Base-by-base conservation (phyloP, 2,113 vertebrate species). In the Ictalurus punctatus region DNA sequence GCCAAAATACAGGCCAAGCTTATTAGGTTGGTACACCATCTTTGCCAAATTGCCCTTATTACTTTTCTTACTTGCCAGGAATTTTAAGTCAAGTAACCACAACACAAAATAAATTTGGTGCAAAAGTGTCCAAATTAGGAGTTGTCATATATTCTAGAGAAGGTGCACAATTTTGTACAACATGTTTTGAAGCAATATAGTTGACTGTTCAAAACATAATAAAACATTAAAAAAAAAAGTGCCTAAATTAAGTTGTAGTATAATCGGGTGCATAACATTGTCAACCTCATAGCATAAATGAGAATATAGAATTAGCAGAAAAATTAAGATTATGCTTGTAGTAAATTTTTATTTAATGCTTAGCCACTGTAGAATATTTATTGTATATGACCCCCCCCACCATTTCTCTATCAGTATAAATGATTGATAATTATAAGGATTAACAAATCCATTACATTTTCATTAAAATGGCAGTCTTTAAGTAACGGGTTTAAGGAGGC, bases 401-500 rank as follows among this genome's bases (percentile, higher is more conserved):
- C 21, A 40, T 40, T 34, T 71, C 67, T 71, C 67, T 71, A 17
- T 16, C 4, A 71, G 34, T 40, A 21, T 74, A 40, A 37, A 19
- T 19, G 21, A 19, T 40, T 40, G 9, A 74, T 6, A 21, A 74
- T 40, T 21, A 8, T 3, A 40, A 21, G 40, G 3, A 9, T 7
- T 40, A 16, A 30, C 34, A 30, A 69, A 69, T 69, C n/a, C 12
- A 30, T 34, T 73, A 37, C 6, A 73, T 37, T 16, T 37, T 34
- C 6, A 37, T 73, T 73, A 8, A n/a, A 71, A 17, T 71, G 48
- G 56, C 23, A 86, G 81, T 76, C 85, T 76, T 52, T 86, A 86
- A 89, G 52, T 76, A n/a, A 86, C 40, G 54, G 82, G 63, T 90
- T 59, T 6, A 83, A 63, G 52, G 61, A 12, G 76, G 69, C 52